Conservation (phyloP, 2,113 vertebrate genomes). For the Clarias magur region DNA sequence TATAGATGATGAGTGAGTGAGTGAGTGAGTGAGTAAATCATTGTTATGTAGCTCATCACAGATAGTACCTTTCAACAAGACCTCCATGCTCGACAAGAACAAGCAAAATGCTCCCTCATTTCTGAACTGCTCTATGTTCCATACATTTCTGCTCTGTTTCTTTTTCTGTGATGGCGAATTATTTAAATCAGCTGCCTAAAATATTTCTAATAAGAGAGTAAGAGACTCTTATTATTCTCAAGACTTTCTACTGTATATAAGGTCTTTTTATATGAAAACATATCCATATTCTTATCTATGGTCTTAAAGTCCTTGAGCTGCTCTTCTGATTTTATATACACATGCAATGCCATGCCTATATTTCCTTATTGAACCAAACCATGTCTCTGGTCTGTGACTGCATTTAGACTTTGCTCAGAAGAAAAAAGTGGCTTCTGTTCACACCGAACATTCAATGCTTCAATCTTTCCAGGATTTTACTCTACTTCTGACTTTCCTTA, state of each 20-base stretch:
- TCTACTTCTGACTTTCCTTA: neutral
- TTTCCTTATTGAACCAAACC: neutral
- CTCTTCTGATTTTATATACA: neutral
- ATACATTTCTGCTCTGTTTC: neutral
- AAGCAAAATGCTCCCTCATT: neutral
- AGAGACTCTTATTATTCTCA: neutral
- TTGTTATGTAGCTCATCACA: neutral
- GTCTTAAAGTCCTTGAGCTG: neutral
- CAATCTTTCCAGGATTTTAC: neutral
- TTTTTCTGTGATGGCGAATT: neutral
- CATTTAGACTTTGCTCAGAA: too few species aligned
- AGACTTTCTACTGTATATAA: neutral
- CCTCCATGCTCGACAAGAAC: neutral
- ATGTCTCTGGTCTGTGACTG: neutral
- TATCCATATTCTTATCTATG: neutral
- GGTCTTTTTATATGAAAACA: neutral
- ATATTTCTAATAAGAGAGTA: too few species aligned
- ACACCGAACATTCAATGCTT: neutral
- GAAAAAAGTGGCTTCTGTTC: neutral
- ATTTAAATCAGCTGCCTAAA: neutral
- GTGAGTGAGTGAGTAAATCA: neutral
- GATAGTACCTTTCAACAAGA: neutral
- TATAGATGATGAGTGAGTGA: too few species aligned
- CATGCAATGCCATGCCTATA: neutral
- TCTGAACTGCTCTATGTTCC: neutral